These are phyloP conservation scores for Ctenomys sociabilis DNA, from an alignment of 2,113 vertebrate species.

Conservation along the genomic window DNA sequence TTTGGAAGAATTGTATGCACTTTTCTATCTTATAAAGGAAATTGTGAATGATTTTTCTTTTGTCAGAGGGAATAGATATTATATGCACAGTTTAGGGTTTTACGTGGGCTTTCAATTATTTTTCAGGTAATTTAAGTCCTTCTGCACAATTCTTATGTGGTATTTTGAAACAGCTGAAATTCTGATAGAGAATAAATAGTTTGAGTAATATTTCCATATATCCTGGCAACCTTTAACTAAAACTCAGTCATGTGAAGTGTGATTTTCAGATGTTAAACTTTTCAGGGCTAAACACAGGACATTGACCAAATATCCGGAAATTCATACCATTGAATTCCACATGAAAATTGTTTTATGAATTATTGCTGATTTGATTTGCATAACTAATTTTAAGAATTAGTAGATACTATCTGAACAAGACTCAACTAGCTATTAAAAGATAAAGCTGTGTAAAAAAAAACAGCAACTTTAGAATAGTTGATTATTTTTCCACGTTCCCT, in stretches of 20 bases:
- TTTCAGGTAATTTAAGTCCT: neutral
- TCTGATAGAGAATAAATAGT: neutral
- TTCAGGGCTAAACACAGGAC: neutral
- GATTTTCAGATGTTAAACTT: constrained; percentile 42
- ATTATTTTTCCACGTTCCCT: neutral
- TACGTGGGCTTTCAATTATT: neutral
- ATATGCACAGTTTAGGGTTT: neutral
- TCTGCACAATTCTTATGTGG: neutral
- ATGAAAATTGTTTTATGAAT: neutral
- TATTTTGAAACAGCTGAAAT: constrained; percentile 10
- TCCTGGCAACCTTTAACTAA: neutral
- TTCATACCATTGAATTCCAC: neutral
- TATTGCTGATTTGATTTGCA: neutral
- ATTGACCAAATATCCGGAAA: neutral
- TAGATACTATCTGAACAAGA: neutral
- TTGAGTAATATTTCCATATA: neutral
- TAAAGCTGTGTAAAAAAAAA: neutral
- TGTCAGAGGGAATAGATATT: too few relatives aligned
- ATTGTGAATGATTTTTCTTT: neutral
- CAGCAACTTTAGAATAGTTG: neutral
- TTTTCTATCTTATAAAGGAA: neutral
- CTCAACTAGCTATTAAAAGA: neutral
- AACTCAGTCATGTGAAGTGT: neutral
- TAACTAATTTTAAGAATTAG: constrained; percentile 20
- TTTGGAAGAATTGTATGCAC: neutral